A percentile compares a stretch with the other conserved stretches of the same genome.
Conservation (phyloP, 2,797 vertebrate species). For the Galaxias olidus region DNA sequence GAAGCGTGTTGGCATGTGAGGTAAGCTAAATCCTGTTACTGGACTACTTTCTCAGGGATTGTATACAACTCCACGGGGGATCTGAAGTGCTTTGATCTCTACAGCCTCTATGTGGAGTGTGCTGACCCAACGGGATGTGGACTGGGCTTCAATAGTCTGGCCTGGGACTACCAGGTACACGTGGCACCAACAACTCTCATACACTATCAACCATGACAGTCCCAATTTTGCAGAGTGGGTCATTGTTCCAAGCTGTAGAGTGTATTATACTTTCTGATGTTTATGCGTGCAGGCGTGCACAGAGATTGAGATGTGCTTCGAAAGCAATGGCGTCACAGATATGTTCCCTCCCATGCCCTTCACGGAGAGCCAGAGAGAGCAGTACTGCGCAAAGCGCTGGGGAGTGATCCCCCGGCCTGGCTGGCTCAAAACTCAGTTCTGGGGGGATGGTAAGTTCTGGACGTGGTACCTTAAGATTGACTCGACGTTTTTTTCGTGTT, state of each 20-base stretch:
- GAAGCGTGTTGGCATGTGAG: too few species aligned
- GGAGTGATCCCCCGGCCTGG: conserved; percentile 73
- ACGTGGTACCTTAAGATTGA: not conserved
- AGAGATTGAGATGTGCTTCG: conserved; percentile 84
- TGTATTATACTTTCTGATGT: not conserved
- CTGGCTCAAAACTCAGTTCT: conserved; percentile 86
- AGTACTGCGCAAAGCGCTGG: conserved; percentile 85
- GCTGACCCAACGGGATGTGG: conserved; percentile 93
- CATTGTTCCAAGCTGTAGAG: conserved; percentile 1
- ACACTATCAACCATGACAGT: not conserved
- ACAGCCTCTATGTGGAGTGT: conserved; percentile 80
- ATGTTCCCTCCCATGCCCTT: conserved; percentile 89
- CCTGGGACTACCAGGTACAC: conserved; percentile 96
- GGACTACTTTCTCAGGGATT: conserved; percentile 70
- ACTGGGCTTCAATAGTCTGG: conserved; percentile 74
- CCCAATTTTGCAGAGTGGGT: not conserved
- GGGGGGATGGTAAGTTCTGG: conserved; percentile 79
- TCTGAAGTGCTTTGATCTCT: conserved; percentile 78
- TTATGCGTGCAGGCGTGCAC: conserved; percentile 83
- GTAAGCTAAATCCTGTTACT: too few species aligned
- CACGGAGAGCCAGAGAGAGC: conserved; percentile 68
- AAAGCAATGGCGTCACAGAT: conserved; percentile 89
- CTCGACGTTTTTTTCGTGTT: not conserved
- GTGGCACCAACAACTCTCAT: not conserved
- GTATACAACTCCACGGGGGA: conserved; percentile 85